Conservation (phyloP, 2,888 invertebrate species). For the Acrobasis consociella region DNA sequence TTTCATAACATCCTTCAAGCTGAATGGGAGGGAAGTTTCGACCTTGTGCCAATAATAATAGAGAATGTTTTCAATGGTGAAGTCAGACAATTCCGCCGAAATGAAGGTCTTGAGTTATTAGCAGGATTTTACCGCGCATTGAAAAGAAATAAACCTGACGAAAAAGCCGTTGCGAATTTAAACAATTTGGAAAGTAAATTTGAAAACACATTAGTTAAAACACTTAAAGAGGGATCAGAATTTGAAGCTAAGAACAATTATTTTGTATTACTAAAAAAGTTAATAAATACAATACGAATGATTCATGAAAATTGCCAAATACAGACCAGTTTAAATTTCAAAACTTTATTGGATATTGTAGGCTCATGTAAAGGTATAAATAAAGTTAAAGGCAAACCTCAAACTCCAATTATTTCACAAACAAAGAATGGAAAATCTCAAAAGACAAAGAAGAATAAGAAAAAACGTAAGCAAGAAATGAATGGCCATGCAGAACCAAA, state of each 20-base stretch:
- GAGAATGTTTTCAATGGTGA: conserved; percentile 83
- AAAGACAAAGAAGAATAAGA: conserved; percentile 55
- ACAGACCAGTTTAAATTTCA: conserved; percentile 58
- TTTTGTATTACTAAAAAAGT: conserved; percentile 75
- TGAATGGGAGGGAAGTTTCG: conserved; percentile 85
- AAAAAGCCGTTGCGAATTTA: conserved; percentile 57
- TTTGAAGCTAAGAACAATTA: conserved; percentile 82
- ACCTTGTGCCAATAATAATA: conserved; percentile 82
- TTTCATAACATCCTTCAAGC: conserved; percentile 85
- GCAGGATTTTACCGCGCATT: conserved; percentile 85
- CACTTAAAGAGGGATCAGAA: conserved; percentile 61
- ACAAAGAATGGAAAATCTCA: conserved; percentile 41
- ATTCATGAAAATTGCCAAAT: conserved; percentile 68
- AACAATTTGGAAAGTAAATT: conserved; percentile 74
- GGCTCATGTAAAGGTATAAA: conserved; percentile 52
- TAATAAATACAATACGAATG: conserved; percentile 77
- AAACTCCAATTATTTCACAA: conserved; percentile 36
- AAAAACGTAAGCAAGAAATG: conserved; percentile 59
- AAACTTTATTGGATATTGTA: conserved; percentile 50
- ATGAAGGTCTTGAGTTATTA: conserved; percentile 86
- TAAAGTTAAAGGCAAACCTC: conserved; percentile 47
- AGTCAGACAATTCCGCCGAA: conserved; percentile 85
- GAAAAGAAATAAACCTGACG: conserved; percentile 68
- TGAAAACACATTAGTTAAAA: conserved; percentile 58
- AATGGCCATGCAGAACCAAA: conserved; percentile 57